Evolutionary conservation across 1,140 invertebrate genomes (phyloP), one percentile per base, ranked within the genome.

Genomic region (Zaprionus lachaisei): DNA sequence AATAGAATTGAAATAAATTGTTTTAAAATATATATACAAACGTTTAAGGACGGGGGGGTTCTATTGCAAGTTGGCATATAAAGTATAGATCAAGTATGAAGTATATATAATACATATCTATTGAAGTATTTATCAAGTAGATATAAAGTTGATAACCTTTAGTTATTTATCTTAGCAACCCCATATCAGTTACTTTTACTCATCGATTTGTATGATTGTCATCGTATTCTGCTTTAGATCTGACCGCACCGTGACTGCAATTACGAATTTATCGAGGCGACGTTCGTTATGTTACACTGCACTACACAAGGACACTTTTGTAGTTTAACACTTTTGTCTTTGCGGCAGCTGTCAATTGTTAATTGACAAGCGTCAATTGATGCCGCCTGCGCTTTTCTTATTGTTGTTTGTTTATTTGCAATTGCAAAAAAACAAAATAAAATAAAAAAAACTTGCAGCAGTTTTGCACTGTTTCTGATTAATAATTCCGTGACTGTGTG

Each of bases 391-490:
- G 41, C 41, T 47, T 47, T 47, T 47, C n/a, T 17, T 47, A 17
- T 17, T 47, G 41, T 44, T 17, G 15, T 72, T 80, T 84, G 79
- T 85, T 83, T 78, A 74, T 78, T 28, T 64, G 56, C 69, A 22
- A 28, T 51, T 71, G 47, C 6, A 51, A 51, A 51, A 74, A 81
- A 79, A 20, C 6, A 51, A 51, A 51, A 74, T 78, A 79, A 4
- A 31, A 9, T 9, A 6, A 9, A 31, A 34, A 34, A 34, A 34
- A 34, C 4, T 34, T 79, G 81, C 74, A 64, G 67, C 63, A 41
- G 49, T 71, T 68, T 77, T 54, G 20, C 47, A 24, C 17, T 20
- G 17, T 49, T 49, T 80, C 65, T 63, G 60, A 78, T 81, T 79
- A 61, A 69, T 67, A 77, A 78, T 84, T 72, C 65, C 12, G n/a